Conservation (phyloP, 2,797 vertebrate genomes). For the Novumbra hubbsi region DNA sequence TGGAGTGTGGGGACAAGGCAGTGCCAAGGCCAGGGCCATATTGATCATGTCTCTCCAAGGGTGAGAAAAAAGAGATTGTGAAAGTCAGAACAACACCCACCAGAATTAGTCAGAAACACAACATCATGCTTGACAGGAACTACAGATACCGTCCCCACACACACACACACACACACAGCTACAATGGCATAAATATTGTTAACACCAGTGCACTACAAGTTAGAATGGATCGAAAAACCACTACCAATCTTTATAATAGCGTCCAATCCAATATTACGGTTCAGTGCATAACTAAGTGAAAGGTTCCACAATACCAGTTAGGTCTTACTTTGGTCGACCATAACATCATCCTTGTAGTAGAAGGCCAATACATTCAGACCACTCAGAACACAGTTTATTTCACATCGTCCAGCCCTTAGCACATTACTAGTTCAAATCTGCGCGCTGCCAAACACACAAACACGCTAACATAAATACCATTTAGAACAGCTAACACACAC, state of each 20-base stretch:
- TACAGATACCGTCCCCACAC: conserved; percentile 25
- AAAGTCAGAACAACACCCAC: conserved; percentile 46
- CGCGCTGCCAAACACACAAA: conserved; percentile 17
- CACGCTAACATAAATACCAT: conserved; percentile 25
- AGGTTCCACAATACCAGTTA: too few species aligned
- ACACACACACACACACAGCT: conserved; percentile 14
- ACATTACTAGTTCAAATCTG: conserved; percentile 8
- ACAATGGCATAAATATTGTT: neutral
- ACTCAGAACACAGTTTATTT: too few species aligned
- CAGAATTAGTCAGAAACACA: conserved; percentile 44
- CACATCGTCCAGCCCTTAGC: neutral
- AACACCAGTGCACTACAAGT: neutral
- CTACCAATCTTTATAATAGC: too few species aligned
- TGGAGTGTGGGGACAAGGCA: conserved; percentile 23
- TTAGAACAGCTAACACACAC: conserved; percentile 21
- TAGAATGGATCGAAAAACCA: too few species aligned
- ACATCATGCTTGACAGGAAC: conserved; percentile 8
- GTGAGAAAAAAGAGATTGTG: conserved; percentile 37
- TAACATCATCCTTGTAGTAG: too few species aligned
- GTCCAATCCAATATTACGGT: too few species aligned
- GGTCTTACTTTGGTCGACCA: too few species aligned
- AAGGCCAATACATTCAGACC: too few species aligned
- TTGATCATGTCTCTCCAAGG: conserved; percentile 60
- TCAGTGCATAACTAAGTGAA: too few species aligned
- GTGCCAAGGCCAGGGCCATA: conserved; percentile 55